A percentile compares a stretch with the other conserved stretches of the same genome.
Evolutionary conservation across 2,797 vertebrate genomes (phyloP).

Genomic region (Micrastur ruficollis): DNA sequence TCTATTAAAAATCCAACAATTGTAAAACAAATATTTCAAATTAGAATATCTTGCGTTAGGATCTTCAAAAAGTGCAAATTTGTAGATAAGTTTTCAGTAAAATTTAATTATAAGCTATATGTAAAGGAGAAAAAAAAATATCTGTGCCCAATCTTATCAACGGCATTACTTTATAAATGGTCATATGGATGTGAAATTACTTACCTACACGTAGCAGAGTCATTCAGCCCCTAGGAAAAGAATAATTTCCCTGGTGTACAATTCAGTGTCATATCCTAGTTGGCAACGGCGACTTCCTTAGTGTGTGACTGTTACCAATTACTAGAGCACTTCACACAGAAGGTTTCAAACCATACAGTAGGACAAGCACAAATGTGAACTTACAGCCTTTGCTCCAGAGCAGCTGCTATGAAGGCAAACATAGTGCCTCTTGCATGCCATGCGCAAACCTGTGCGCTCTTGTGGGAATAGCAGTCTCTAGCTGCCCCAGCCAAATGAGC

Average conservation of each 20-base stretch:
- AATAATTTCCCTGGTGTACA: background rate
- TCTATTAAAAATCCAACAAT: background rate
- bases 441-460: background rate
- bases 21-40: background rate
- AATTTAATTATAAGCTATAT: background rate
- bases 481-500: background rate
- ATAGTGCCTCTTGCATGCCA: background rate
- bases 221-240: background rate
- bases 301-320: background rate
- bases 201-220: background rate
- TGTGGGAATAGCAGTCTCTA: background rate
- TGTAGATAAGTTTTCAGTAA: background rate
- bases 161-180: background rate
- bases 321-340: background rate
- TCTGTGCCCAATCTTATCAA: background rate
- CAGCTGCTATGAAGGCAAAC: background rate
- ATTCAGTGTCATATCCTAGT: background rate
- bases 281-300: background rate
- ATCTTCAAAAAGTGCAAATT: background rate
- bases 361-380: background rate
- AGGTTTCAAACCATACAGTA: background rate
- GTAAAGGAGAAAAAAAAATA: background rate
- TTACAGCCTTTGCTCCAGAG: background rate
- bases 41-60: background rate
- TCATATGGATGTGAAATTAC: background rate